Conservation (phyloP, 2,113 vertebrate species). For the Rhinogobius similis region DNA sequence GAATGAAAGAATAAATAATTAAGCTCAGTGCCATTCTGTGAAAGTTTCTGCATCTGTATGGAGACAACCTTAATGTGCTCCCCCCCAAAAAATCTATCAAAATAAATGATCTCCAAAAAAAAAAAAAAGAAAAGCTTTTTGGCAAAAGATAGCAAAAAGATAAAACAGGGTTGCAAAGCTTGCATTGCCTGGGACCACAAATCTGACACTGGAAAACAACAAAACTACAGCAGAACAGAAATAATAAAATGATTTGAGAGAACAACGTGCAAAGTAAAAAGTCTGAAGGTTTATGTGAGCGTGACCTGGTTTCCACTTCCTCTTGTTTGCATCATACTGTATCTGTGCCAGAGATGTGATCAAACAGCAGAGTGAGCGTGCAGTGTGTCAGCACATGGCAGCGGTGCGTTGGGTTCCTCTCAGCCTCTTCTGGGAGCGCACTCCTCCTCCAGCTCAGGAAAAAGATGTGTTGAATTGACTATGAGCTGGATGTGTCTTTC, state of each 20-base stretch:
- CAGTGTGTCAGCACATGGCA: constrained; percentile 50
- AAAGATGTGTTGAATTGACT: constrained; percentile 27
- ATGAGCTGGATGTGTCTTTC: constrained; percentile 39
- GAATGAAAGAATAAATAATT: no score
- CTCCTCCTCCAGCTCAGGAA: constrained; percentile 33
- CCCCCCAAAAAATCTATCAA: no score
- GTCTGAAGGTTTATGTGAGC: constrained; percentile 46
- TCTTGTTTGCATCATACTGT: constrained; percentile 55
- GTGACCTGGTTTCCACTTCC: constrained; percentile 66
- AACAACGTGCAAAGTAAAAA: constrained; percentile 42
- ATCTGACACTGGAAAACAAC: constrained; percentile 17
- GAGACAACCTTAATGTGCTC: no score
- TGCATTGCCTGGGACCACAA: constrained; percentile 31
- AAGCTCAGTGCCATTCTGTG: no score
- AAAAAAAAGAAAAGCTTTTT: no score
- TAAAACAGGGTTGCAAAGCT: constrained; percentile 12
- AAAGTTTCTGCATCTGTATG: no score
- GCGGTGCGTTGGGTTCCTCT: constrained; percentile 18
- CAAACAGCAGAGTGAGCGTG: constrained; percentile 59
- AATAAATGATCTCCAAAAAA: not conserved
- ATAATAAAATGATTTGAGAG: constrained; percentile 34
- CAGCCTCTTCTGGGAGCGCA: constrained; percentile 34
- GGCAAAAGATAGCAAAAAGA: not conserved
- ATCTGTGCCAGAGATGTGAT: constrained; percentile 56
- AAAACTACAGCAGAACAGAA: constrained; percentile 44